Evolutionary conservation across 2,888 invertebrate species (phyloP).

Genomic region (Mimumesa dahlbomi): DNA sequence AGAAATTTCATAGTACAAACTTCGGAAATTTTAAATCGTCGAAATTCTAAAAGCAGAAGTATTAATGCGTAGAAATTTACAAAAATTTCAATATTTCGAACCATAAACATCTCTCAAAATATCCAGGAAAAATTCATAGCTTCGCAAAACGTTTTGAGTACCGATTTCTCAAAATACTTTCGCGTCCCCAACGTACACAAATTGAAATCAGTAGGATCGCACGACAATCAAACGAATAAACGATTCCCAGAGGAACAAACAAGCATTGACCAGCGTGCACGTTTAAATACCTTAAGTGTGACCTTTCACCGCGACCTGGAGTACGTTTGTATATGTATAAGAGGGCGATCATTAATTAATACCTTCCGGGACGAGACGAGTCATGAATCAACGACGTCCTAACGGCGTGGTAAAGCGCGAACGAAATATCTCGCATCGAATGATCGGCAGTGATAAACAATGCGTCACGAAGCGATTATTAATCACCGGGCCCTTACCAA

Average conservation of each 20-base stretch:
- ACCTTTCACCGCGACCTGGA: constrained; percentile 52
- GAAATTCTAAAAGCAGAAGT: no score
- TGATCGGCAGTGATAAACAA: constrained; percentile 59
- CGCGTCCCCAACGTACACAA: no score
- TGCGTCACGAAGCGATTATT: constrained; percentile 49
- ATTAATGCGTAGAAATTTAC: no score
- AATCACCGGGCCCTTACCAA: constrained; percentile 35
- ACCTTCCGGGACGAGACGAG: constrained; percentile 62
- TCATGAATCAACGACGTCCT: constrained; percentile 61
- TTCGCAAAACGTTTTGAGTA: no score
- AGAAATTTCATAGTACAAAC: no score
- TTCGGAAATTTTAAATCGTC: no score
- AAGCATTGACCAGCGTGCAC: constrained; percentile 9
- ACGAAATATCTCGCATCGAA: constrained; percentile 29
- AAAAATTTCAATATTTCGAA: no score
- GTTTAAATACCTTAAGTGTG: constrained; percentile 51
- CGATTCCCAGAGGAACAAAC: constrained; percentile 27
- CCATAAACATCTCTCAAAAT: no score
- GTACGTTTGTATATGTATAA: constrained; percentile 32
- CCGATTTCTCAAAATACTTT: no score
- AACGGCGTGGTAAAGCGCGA: constrained; percentile 44
- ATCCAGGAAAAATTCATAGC: no score
- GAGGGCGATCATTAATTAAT: constrained; percentile 65
- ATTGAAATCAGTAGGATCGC: no score
- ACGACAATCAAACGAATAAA: constrained; percentile 45